Base-by-base conservation (phyloP, 2,888 invertebrate species). In the Hypomecis punctinalis region DNA sequence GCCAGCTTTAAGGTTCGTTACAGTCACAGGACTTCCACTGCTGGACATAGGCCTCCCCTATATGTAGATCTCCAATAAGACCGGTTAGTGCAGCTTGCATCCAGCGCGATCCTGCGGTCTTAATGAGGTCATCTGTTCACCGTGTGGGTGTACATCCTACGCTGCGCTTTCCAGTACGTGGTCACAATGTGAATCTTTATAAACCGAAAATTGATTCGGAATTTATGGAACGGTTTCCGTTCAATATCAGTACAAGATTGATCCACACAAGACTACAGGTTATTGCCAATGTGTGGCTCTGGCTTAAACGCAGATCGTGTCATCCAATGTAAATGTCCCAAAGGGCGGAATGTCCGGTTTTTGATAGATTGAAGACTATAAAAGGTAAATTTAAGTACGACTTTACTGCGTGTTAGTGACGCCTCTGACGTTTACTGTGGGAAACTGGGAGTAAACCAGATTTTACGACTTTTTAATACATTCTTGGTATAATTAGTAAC, bases 401-500 rank as follows among this genome's bases (percentile, higher is more conserved):
- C 23, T 71, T 71, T 65, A 73, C 65, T 61, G 62, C 66, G 40
- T 66, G 70, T 69, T 67, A 64, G 66, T 70, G 59, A 67, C 61
- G 51, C 55, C 40, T 63, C 36, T 53, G 68, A 69, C 63, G 60
- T 71, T 69, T 61, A 71, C 43, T 74, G 72, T 72, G 74, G 71
- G 71, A 74, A 74, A 54, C 54, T 36, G 53, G 11, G 58, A 37
- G 52, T 52, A n/a, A 52, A 33, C n/a, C 52, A 40, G 33, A 52
- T 42, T 60, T 72, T 69, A 74, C 70, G 68, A 64, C 60, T n/a
- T 61, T 67, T 71, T 69, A 69, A 71, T 68, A 67, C 60, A 69
- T 71, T 73, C 70, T 56, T 47, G 45, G 65, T 68, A 68, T 71
- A 73, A 73, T 73, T 71, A 71, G 69, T 70, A 59, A 66, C 66